A percentile compares a stretch with the other conserved stretches of the same genome.
Conservation (phyloP, 2,797 vertebrate species). For the Helarctos malayanus region DNA sequence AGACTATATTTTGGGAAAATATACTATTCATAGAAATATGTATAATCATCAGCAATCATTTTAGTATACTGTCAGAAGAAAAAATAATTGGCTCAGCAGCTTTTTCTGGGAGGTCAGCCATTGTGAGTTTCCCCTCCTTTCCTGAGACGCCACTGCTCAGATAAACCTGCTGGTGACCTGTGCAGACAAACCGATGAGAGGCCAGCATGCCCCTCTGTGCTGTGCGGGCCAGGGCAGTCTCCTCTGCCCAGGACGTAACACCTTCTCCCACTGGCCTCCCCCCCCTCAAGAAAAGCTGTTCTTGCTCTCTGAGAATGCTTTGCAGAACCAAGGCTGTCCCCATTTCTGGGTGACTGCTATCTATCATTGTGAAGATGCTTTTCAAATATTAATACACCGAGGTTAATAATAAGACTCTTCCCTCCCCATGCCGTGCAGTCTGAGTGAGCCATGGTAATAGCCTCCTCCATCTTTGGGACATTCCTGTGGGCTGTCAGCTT, state of each 20-base stretch:
- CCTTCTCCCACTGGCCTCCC: background rate
- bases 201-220: accelerated
- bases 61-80: conserved; percentile 43
- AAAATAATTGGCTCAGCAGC: conserved; percentile 48
- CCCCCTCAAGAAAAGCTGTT: background rate
- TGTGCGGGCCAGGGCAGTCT: background rate
- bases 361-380: conserved; percentile 66
- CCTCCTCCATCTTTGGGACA: conserved; percentile 66
- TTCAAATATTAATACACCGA: conserved; percentile 79
- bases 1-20: conserved; percentile 11
- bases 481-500: conserved; percentile 44
- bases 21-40: conserved; percentile 39
- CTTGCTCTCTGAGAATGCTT: conserved; percentile 20
- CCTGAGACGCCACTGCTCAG: background rate
- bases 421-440: background rate
- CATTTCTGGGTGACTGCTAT: conserved; percentile 64
- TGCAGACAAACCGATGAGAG: background rate
- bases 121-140: background rate
- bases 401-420: conserved; percentile 79
- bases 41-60: conserved; percentile 54
- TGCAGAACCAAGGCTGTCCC: conserved; percentile 39
- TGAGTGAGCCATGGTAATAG: conserved; percentile 60
- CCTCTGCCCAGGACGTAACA: too few relatives aligned
- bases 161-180: background rate
- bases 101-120: conserved; percentile 53